Base-by-base conservation (phyloP, 2,113 vertebrate genomes). In the Cavia porcellus region DNA sequence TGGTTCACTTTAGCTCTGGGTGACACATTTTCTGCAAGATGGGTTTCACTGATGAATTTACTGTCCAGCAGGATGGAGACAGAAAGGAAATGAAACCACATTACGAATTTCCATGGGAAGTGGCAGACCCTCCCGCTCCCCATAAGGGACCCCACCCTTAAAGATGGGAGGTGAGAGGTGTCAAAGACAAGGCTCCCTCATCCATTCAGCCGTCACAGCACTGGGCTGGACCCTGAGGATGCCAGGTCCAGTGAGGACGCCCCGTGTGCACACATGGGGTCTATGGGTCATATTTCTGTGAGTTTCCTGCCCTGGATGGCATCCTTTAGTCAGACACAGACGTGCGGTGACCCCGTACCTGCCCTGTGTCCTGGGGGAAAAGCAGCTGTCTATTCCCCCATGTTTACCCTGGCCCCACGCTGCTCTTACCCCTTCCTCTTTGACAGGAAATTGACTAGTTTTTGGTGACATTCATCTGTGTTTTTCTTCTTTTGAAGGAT, bases 401-500 rank as follows among this genome's bases (percentile, higher is more conserved):
- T 64, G 86, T 14, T 59, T 35, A 19, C 45, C 38, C 75, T 22
- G 85, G 79, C n/a, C 47, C 87, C 15, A 0, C 12, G 25, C 20
- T 68, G 45, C 64, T 82, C 70, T 20, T 32, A 28, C 83, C 13
- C 2, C 28, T 28, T 12, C 50, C 13, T 55, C 42, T 70, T 83
- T 52, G n/a, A 66, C 20, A 90, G 79, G 61, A 64, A 77, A 79
- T 15, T 25, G 28, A 74, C 22, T 70, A 12, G 17, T 47, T 90
- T 79, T 94, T 38, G 61, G 59, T 92, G 77, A 68, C 64, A 57
- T 28, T 10, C 7, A 4, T 62, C 12, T 11, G 15, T 20, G 13
- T 45, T 80, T 89, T 79, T 61, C 35, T 92, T 74, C 72, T 93
- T 47, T 88, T 81, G 47, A 88, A 22, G 87, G 66, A 45, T 89